These are phyloP conservation scores for Sabellastarte sp. DNA, from an alignment of 2,888 invertebrate genomes.

Conservation along the genomic window DNA sequence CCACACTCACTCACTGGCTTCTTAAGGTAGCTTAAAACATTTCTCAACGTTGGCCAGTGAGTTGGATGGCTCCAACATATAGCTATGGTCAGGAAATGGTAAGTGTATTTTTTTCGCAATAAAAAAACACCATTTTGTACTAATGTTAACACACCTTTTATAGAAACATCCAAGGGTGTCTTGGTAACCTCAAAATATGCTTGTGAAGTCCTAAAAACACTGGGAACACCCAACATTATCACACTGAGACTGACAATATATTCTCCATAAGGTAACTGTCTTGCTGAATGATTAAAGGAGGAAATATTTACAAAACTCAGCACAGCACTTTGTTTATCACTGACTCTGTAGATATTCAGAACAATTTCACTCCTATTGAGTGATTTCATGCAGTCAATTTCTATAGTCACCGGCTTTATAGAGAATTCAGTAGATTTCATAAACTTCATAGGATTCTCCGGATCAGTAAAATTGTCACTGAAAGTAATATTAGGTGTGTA, in stretches of 20 bases:
- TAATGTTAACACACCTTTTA: too few relatives aligned
- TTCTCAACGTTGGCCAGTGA: too few relatives aligned
- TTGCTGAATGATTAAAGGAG: neutral
- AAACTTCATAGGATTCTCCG: neutral
- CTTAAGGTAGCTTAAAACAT: too few relatives aligned
- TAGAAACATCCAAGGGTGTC: neutral
- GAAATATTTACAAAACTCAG: neutral
- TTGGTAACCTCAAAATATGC: neutral
- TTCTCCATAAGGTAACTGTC: neutral
- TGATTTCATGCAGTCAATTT: neutral
- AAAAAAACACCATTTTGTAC: too few relatives aligned
- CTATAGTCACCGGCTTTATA: neutral
- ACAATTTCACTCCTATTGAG: neutral
- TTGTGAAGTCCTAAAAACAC: neutral
- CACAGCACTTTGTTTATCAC: neutral
- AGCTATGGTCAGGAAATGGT: too few relatives aligned
- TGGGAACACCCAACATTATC: neutral
- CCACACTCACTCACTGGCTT: too few relatives aligned
- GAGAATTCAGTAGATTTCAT: neutral
- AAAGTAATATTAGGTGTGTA: neutral
- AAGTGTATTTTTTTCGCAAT: too few relatives aligned
- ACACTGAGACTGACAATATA: neutral
- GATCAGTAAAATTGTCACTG: neutral
- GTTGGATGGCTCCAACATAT: too few relatives aligned
- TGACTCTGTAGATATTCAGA: neutral